Base-by-base conservation (phyloP, 2,888 invertebrate genomes). In the Trilocha varians region DNA sequence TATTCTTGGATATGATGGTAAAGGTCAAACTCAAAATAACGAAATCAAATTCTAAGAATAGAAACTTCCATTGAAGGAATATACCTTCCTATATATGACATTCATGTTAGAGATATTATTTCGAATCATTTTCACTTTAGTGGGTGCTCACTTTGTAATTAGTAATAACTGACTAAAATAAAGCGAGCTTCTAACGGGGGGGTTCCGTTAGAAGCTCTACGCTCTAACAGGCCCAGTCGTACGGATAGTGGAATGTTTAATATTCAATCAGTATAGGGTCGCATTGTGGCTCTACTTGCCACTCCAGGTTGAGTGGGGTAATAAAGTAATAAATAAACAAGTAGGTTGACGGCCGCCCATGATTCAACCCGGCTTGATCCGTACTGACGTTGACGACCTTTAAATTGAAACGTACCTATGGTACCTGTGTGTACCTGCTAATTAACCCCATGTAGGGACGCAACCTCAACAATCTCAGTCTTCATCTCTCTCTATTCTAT, bases 281-380 rank as follows among this genome's bases (percentile, higher is more conserved):
- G 62, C 65, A 70, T 69, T 73, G 76, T 73, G 72, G 67, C 65
- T 66, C 61, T 67, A 66, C 62, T 72, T 65, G 68, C 72, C 74
- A 70, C 70, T 74, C 73, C 54, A 62, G 69, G 61, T 67, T 68
- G 76, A 78, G 72, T 75, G 70, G 70, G 77, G 73, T 71, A 71
- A 74, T 76, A 78, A 77, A 70, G 74, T 72, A 67, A 75, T 78
- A 77, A 75, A 78, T 79, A 79, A 76, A 73, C 70, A 76, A 78
- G 74, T 64, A 69, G 68, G 54, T 52, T 56, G 62, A 58, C 57
- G 60, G 55, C 57, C 54, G 53, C 48, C 54, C 46, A 43, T 41
- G 51, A 49, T 48, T 45, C 47, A 48, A 47, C 44, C 44, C 39
- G 41, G 42, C 39, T 46, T 47, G 53, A 50, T 52, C 54, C 57